phyloP scores from a whole-genome alignment of 2,888 invertebrate species.

The Zhuqinia jingwanae region DNA sequence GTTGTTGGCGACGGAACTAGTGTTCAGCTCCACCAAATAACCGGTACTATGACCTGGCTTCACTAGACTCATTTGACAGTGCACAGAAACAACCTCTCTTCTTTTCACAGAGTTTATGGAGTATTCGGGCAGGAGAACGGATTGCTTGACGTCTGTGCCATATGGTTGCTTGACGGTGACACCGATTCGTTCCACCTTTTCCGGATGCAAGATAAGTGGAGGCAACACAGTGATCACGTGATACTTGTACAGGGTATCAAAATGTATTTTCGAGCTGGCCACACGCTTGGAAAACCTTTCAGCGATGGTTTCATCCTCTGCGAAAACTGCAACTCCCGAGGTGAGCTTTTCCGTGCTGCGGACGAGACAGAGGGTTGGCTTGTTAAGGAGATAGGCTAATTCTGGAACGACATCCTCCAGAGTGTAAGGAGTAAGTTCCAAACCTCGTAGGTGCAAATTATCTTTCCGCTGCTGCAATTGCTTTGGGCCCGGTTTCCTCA shows the following conservation, averaged over 20 bases:
- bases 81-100: conserved; percentile 43
- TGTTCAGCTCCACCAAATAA: conserved; percentile 80
- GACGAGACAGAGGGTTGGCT: conserved; percentile 65
- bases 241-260: conserved; percentile 62
- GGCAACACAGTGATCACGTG: conserved; percentile 50
- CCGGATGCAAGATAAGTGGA: conserved; percentile 8
- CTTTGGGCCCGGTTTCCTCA: conserved; percentile 15
- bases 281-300: conserved; percentile 51
- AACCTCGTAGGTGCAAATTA: conserved; percentile 65
- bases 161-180: conserved; percentile 36
- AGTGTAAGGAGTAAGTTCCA: conserved; percentile 49
- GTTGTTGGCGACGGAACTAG: conserved; percentile 80
- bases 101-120: conserved; percentile 65
- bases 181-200: conserved; percentile 55
- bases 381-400: conserved; percentile 54
- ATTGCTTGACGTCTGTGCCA: conserved; percentile 59
- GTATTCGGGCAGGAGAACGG: conserved; percentile 66
- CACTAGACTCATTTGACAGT: conserved; percentile 31
- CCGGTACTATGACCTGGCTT: conserved; percentile 27
- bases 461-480: neutral
- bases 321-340: conserved; percentile 75
- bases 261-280: conserved; percentile 36
- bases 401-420: conserved; percentile 73
- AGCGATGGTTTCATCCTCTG: conserved; percentile 55
- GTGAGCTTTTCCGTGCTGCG: conserved; percentile 74